Evolutionary conservation across 1,140 invertebrate species (phyloP), one percentile per base, ranked within the genome.

Genomic region (Theocolax elegans): DNA sequence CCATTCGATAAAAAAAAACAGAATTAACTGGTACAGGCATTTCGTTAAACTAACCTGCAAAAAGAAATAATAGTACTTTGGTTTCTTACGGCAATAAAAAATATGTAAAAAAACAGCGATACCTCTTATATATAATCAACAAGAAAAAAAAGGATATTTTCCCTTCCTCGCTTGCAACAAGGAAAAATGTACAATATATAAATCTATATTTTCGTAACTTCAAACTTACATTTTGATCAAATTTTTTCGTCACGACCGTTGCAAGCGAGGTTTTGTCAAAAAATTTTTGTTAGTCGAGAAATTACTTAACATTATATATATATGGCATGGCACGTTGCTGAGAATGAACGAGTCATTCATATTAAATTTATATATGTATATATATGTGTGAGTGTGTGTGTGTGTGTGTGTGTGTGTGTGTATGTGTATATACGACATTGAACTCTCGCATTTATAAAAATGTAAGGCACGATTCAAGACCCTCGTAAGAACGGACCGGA

Each of bases 291-390:
- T 27, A 60, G 42, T 62, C 23, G 6, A 53, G 10, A 60, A 38
- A 21, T 31, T 46, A 44, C 9, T 8, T 35, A 25, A 25, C 49
- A 51, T 42, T 62, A 69, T 53, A 54, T 67, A 64, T 59, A 64
- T 59, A 72, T 72, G 42, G 23, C 40, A 68, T 72, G 65, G 65
- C 65, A 72, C 71, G 54, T 60, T 67, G 59, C 19, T 62, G 15
- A 42, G 58, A 56, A 51, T 62, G 67, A 46, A 62, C 49, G 19
- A 62, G 48, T 69, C 49, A 63, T 46, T 62, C 67, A 54, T 69
- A 63, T 69, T 62, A 48, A 69, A 62, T 62, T 38, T 54, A 60
- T 51, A 59, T 49, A 60, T 25, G 46, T n/a, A n/a, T n/a, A n/a
- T n/a, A n/a, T n/a, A n/a, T n/a, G n/a, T n/a, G n/a, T n/a, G n/a